Conservation (phyloP, 2,113 vertebrate species). For the Alligator mississippiensis region DNA sequence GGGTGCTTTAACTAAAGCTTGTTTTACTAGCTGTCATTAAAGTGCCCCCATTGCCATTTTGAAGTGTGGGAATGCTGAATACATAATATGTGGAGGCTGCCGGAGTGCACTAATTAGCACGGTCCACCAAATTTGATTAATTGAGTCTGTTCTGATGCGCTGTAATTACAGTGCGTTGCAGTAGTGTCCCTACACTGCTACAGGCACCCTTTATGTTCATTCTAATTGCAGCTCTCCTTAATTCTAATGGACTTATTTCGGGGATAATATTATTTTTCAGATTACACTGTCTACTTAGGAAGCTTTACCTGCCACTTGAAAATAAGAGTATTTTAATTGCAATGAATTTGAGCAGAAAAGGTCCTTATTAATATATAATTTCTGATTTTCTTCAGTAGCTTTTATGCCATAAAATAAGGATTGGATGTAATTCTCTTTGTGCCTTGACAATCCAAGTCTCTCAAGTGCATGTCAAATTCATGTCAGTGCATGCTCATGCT, state of each 20-base stretch:
- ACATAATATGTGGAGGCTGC: no score
- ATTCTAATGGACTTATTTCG: not conserved
- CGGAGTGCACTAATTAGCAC: no score
- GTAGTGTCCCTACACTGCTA: no score
- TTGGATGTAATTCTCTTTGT: not conserved
- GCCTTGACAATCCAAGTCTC: not conserved
- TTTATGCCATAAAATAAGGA: not conserved
- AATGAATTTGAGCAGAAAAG: slow-evolving; percentile 31
- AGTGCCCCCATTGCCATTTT: no score
- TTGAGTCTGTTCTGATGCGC: no score
- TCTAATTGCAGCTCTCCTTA: slow-evolving; percentile 49
- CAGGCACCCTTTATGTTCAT: slow-evolving; percentile 12
- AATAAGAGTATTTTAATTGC: slow-evolving; percentile 54
- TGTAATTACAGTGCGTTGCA: no score
- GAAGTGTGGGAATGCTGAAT: no score
- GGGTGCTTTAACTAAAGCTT: no score
- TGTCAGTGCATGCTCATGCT: not conserved
- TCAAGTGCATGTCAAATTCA: not conserved
- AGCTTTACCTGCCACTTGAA: not conserved
- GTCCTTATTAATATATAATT: not conserved
- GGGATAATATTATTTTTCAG: slow-evolving; percentile 22
- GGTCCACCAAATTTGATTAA: no score
- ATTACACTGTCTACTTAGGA: slow-evolving; percentile 62
- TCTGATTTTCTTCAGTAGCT: not conserved
- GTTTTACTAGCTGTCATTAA: no score